Percentiles rank a stretch among this genome's conserved stretches.
These are phyloP conservation scores for Bambusicola thoracicus DNA, from an alignment of 2,113 vertebrate genomes.

Conservation along the genomic window DNA sequence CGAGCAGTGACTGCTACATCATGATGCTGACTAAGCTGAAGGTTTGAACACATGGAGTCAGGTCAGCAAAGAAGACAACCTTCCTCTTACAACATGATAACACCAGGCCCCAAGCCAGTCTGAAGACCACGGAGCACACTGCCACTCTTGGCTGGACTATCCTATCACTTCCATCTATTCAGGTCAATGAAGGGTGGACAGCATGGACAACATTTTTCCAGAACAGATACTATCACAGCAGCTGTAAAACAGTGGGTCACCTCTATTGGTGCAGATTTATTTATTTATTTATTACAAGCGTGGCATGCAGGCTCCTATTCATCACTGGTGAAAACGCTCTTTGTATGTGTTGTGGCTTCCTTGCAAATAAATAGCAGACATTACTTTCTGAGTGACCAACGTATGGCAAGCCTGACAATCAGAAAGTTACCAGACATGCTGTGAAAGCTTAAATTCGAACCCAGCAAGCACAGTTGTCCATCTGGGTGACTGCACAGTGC, in stretches of 20 bases:
- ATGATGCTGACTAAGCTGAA: too few species aligned
- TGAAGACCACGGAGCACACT: background rate
- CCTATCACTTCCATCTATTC: background rate
- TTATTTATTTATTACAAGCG: background rate
- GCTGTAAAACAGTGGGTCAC: background rate
- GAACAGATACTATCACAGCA: background rate
- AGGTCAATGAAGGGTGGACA: background rate
- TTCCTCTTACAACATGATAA: background rate
- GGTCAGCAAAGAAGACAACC: too few species aligned
- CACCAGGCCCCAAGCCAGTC: background rate
- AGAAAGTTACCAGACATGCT: background rate
- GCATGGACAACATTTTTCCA: background rate
- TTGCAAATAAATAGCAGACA: background rate
- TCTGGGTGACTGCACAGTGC: background rate
- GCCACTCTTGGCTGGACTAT: too few species aligned
- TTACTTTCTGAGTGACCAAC: background rate
- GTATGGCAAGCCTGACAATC: background rate
- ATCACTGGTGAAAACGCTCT: too few species aligned
- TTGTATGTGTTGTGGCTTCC: too few species aligned
- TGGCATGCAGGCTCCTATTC: background rate
- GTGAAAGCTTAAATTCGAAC: background rate
- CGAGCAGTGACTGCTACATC: background rate
- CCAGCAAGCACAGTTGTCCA: background rate
- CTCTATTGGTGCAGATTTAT: too few species aligned
- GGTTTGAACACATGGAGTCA: background rate